Evolutionary conservation across 2,888 invertebrate genomes (phyloP), one percentile per base, ranked within the genome.

Genomic region (Platypus cylindrus): DNA sequence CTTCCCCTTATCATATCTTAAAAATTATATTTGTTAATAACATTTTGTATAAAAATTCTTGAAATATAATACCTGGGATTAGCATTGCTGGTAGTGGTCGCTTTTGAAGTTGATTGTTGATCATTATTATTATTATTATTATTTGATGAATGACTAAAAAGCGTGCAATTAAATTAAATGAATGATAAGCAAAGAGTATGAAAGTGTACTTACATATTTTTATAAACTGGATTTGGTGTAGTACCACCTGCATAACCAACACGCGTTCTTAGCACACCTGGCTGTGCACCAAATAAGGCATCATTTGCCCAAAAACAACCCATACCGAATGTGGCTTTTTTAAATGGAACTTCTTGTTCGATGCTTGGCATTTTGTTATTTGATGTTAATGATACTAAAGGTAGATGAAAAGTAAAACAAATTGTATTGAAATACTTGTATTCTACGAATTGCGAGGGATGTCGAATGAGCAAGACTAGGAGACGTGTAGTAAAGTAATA

Each of bases 281-380:
- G 61, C 32, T 72, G 73, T 9, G 72, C 77, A 2, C 90, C 87
- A 58, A 81, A 90, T 34, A 85, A 64, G 1, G 82, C 78, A 58
- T 90, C 90, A 34, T 83, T 82, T 17, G 84, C 84, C 91, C 91
- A 91, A 63, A 91, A 91, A 60, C 90, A 91, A 9, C 86, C 86
- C 89, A 90, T 87, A 8, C 86, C 89, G 59, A 90, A 89, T 0
- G 87, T 86, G 3, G 87, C 90, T 51, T 76, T 78, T 56, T 75
- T 71, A 31, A 71, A 71, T 1, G 73, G 70, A 18, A 66, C 64
- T 62, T 78, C 70, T 52, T 80, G 78, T 12, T 75, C 63, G 28
- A 77, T 65, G 25, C 67, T 50, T 7, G 60, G 55, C 62, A 62
- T 62, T 27, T 51, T 38, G 30, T 30, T 26, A 23, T 37, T 20